phyloP scores from a whole-genome alignment of 2,113 vertebrate genomes.

The Miniopterus natalensis region DNA sequence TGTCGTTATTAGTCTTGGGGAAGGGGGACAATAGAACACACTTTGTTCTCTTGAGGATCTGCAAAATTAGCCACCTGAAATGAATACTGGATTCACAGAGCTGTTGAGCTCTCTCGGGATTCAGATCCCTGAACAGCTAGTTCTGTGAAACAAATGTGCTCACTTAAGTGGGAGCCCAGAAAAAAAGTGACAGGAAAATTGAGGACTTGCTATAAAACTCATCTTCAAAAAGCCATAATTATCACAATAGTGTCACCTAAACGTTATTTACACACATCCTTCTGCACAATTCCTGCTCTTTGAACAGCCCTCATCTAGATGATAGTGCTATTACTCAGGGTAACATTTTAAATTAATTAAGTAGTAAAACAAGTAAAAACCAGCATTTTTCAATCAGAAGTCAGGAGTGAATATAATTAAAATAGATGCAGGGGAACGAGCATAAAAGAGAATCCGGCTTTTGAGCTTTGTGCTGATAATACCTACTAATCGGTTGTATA shows the following conservation, averaged over 20 bases:
- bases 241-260: conserved; percentile 61
- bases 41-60: neutral
- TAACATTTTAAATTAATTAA: conserved; percentile 65
- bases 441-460: neutral
- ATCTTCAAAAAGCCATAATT: conserved; percentile 77
- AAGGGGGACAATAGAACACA: fast-evolving
- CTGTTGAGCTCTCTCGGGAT: neutral
- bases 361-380: conserved; percentile 56
- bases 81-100: neutral
- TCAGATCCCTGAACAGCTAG: conserved; percentile 4
- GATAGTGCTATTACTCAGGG: conserved; percentile 7
- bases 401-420: conserved; percentile 47
- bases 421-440: neutral
- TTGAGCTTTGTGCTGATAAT: neutral
- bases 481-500: neutral
- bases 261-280: conserved; percentile 74
- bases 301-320: neutral
- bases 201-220: conserved; percentile 73
- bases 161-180: conserved; percentile 39
- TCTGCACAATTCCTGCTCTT: neutral
- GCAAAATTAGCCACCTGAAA: neutral
- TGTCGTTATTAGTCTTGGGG: neutral
- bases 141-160: conserved; percentile 26
- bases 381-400: conserved; percentile 65
- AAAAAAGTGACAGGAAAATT: conserved; percentile 72